A percentile compares a stretch with the other conserved stretches of the same genome.
These are phyloP conservation scores for Brachyhypopomus gauderio DNA, from an alignment of 2,113 vertebrate genomes.

Conservation along the genomic window DNA sequence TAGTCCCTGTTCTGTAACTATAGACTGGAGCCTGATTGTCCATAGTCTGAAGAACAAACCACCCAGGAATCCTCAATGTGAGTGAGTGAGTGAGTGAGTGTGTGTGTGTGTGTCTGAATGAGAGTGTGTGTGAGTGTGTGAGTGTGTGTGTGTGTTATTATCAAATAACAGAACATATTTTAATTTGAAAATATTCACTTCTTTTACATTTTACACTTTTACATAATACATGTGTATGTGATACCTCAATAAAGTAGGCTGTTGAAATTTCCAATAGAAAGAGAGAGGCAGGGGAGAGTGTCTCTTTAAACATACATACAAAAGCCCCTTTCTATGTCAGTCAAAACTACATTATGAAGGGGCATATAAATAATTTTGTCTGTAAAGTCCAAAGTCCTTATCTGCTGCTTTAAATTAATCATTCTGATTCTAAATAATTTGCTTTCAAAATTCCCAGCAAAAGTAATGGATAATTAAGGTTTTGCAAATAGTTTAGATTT, in stretches of 20 bases:
- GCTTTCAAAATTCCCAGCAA: constrained; percentile 54
- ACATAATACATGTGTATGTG: neutral
- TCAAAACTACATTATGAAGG: constrained; percentile 60
- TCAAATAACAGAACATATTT: neutral
- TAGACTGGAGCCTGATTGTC: constrained; percentile 80
- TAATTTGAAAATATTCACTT: no score
- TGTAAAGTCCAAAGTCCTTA: constrained; percentile 57
- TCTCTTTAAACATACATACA: no score
- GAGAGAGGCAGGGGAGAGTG: neutral
- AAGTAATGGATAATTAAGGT: constrained; percentile 20
- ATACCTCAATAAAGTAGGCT: neutral
- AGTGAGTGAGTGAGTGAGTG: constrained; percentile 37
- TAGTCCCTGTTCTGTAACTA: constrained; percentile 80
- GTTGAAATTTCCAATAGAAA: neutral
- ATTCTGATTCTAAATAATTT: constrained; percentile 72
- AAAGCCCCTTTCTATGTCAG: neutral
- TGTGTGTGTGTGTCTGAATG: neutral
- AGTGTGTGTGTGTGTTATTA: neutral
- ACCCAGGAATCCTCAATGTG: constrained; percentile 71
- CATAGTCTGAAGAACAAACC: constrained; percentile 75
- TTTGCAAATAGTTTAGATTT: constrained; percentile 39
- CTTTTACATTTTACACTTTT: no score
- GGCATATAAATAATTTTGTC: constrained; percentile 70
- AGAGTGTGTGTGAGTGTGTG: constrained; percentile 6
- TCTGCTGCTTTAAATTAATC: constrained; percentile 69